These are phyloP conservation scores for Phaethornis superciliosus DNA, from an alignment of 2,113 vertebrate species.

Conservation along the genomic window DNA sequence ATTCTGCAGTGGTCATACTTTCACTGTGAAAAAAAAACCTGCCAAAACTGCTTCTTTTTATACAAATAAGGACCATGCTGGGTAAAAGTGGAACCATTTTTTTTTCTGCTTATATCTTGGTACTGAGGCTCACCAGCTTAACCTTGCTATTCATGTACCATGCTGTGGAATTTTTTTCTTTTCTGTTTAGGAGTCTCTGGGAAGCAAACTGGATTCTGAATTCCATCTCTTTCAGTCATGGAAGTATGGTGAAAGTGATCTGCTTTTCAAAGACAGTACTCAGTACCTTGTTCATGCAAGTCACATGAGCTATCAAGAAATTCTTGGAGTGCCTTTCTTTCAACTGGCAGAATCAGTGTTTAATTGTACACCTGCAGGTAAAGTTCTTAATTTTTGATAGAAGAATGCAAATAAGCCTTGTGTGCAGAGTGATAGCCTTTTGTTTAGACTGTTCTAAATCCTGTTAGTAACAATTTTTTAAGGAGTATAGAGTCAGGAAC, in stretches of 20 bases:
- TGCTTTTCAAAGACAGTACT: slow-evolving; percentile 89
- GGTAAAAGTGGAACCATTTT: not conserved
- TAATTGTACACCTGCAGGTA: slow-evolving; percentile 87
- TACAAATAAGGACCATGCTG: not conserved
- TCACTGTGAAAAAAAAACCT: not conserved
- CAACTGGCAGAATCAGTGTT: slow-evolving; percentile 80
- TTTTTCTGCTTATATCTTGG: not conserved
- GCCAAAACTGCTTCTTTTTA: not conserved
- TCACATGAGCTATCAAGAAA: slow-evolving; percentile 79
- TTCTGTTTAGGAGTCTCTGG: slow-evolving; percentile 78
- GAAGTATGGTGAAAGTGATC: slow-evolving; percentile 84
- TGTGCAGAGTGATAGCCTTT: not conserved
- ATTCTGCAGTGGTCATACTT: not conserved
- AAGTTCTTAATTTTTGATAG: not conserved
- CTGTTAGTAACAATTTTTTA: not conserved
- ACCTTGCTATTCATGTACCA: not conserved
- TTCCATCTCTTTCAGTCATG: slow-evolving; percentile 85
- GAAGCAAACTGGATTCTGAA: slow-evolving; percentile 64
- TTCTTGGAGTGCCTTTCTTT: slow-evolving; percentile 83
- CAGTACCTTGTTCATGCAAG: slow-evolving; percentile 79
- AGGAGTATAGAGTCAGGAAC: not conserved
- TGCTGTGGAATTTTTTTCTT: not conserved
- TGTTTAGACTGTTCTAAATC: not conserved
- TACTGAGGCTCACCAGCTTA: not conserved
- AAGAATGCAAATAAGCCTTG: not conserved